Base-by-base conservation (phyloP, 2,113 vertebrate species). In the Strix aluco region DNA sequence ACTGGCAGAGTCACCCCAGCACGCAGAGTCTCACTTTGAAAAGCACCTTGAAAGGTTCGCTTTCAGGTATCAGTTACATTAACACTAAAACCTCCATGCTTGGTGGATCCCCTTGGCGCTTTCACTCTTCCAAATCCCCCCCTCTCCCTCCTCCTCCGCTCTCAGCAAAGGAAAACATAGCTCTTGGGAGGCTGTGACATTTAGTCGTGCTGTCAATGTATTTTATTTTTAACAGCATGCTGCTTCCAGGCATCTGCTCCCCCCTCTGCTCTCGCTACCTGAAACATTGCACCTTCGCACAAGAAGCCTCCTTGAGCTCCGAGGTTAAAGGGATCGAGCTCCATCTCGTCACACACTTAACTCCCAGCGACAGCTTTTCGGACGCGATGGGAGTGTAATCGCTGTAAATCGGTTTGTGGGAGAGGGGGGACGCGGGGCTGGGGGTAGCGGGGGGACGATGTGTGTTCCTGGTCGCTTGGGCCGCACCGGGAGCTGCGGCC, bases 81-180 rank as follows among this genome's bases (percentile, higher is more conserved):
- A 86, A 96, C 96, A 88, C 96, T 95, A 96, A 96, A 96, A 71
- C 63, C 80, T 84, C 44, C 25, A 4, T 6, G 67, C 46, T 13
- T 6, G 38, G 90, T 34, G 92, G 62, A 40, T 42, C 54, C 79
- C 85, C 55, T 17, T 4, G 78, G 86, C 46, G 23, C 82, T 81
- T 79, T 40, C 57, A 6, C 78, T n/a, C 19, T 46, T 30, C 73
- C 58, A 5, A 13, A 15, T 52, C 20, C 15, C 18, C 20, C 54
- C 44, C 11, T 14, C 6, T 27, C 25, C 73, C 11, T 34, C 71
- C n/a, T 62, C 55, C 62, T 23, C 22, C 49, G 3, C 74, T 30
- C 58, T 51, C 32, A 6, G 75, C 87, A 15, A 74, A 81, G 75
- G 44, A 26, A 34, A 82, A 52, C 55, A 1, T 20, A 63, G 75